Conservation (phyloP, 2,888 invertebrate genomes). For the Latheticus oryzae region DNA sequence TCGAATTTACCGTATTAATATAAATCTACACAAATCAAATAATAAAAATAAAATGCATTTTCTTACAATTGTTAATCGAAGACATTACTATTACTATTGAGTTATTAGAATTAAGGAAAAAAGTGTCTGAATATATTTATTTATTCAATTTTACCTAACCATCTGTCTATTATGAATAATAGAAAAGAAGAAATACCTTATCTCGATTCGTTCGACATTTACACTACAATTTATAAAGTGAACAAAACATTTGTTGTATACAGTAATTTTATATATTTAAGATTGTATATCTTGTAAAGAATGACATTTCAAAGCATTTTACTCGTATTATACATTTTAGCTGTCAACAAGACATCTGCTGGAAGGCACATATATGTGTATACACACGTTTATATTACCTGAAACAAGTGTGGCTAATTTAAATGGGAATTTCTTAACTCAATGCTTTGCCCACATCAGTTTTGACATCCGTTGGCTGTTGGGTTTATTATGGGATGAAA, state of each 20-base stretch:
- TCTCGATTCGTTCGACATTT: conserved; percentile 54
- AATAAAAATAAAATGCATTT: too few relatives aligned
- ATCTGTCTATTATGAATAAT: conserved; percentile 48
- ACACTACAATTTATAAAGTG: conserved; percentile 59
- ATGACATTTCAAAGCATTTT: conserved; percentile 55
- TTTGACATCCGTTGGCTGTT: conserved; percentile 53
- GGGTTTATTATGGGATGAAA: conserved; percentile 54
- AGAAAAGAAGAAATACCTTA: conserved; percentile 46
- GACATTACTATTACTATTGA: too few relatives aligned
- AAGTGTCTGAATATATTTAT: too few relatives aligned
- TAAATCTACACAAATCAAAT: background rate
- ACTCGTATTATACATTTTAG: conserved; percentile 52
- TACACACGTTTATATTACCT: conserved; percentile 53
- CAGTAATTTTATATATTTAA: conserved; percentile 61
- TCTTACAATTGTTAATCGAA: too few relatives aligned
- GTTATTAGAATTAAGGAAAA: too few relatives aligned
- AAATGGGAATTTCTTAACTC: conserved; percentile 50
- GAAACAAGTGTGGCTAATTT: conserved; percentile 64
- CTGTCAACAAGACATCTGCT: conserved; percentile 58
- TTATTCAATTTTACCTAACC: conserved; percentile 42
- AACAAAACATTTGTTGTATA: conserved; percentile 60
- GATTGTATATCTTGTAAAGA: conserved; percentile 54
- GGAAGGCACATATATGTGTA: conserved; percentile 38
- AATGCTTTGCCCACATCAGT: conserved; percentile 54
- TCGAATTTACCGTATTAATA: conserved; percentile 24